Evolutionary conservation across 2,888 invertebrate genomes (phyloP).

Genomic region (Coremacera marginata): DNA sequence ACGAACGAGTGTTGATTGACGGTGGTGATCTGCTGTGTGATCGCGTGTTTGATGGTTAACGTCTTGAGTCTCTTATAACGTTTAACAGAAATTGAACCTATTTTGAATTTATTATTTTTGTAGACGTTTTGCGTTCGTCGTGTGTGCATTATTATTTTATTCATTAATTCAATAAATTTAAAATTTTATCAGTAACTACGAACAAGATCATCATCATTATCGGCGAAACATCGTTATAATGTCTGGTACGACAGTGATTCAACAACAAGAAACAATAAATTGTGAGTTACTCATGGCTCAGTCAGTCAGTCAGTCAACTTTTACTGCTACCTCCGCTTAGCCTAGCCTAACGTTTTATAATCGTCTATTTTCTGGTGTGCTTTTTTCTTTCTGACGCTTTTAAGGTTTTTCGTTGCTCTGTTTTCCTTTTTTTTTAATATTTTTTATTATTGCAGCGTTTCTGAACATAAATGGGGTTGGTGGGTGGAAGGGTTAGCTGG

Average conservation of each 20-base stretch:
- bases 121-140: not conserved
- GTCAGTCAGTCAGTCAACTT: too few species aligned
- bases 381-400: too few species aligned
- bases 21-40: conserved; percentile 10
- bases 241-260: not conserved
- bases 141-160: not conserved
- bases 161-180: not conserved
- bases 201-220: not conserved
- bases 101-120: not conserved
- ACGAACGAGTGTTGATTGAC: not conserved
- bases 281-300: too few species aligned
- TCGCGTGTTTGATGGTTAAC: not conserved
- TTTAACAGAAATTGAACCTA: conserved; percentile 21
- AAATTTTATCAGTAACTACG: not conserved
- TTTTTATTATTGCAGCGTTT: too few species aligned
- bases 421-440: too few species aligned
- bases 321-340: too few species aligned
- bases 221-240: not conserved
- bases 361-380: too few species aligned
- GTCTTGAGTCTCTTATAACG: not conserved
- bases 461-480: too few species aligned
- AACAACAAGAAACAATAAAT: too few species aligned
- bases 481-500: not conserved
- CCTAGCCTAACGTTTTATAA: too few species aligned
- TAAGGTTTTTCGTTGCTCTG: too few species aligned